Evolutionary conservation across 2,113 vertebrate species (phyloP), one percentile per base, ranked within the genome.

Genomic region (Numida meleagris): DNA sequence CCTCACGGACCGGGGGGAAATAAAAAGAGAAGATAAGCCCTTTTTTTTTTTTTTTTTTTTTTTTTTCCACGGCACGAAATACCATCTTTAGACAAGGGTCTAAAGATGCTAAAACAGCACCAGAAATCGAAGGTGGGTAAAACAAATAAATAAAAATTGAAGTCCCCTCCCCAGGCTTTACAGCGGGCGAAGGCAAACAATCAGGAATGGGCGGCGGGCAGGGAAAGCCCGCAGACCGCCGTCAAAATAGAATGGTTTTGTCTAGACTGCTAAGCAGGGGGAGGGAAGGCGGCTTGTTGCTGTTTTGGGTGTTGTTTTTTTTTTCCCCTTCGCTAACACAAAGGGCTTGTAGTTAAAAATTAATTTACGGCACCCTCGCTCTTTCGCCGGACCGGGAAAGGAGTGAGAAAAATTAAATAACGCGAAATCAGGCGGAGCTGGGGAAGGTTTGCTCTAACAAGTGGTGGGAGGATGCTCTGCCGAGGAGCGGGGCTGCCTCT

Each of bases 161-260:
- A 20, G 18, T 72, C 57, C 57, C 7, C 46, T 86, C 51, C 72
- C 31, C 23, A 34, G 13, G 33, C 31, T 90, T 86, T 46, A 4
- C 5, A 67, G 72, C 58, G 40, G 76, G n/a, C 48, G 70, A 0
- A 3, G 50, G 76, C 17, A 61, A 82, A 51, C 17, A 53, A 27
- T 29, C 36, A 34, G 88, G 84, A 63, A 66, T 62, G 20, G 4
- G 67, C 36, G 68, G 81, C 78, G 73, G 48, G 80, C 9, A 27
- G 61, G 75, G 58, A 14, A 55, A 62, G 61, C 17, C 48, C 43
- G 79, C 18, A 45, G 21, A 46, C 85, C 59, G 88, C 93, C 73
- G 90, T 93, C 93, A 91, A 91, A 94, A 93, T 93, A 93, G 57
- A 53, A 51, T 43, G 88, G 55, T 70, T 93, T 48, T 46, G 85